Evolutionary conservation across 2,888 invertebrate genomes (phyloP).

Genomic region (Ferrisia virgata): DNA sequence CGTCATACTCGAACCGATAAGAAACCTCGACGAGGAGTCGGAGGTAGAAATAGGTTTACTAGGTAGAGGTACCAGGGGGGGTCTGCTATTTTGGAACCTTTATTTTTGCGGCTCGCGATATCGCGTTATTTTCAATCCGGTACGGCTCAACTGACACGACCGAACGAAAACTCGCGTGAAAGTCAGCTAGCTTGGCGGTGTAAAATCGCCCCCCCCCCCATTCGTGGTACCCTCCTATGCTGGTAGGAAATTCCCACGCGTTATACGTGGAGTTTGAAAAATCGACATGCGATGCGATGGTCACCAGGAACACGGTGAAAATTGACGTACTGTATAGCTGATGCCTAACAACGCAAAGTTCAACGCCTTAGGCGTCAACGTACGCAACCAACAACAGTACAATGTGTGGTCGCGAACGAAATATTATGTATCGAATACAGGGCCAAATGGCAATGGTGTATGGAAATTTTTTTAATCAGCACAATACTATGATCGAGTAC

Average conservation of each 20-base stretch:
- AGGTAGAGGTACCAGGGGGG: no score
- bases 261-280: not conserved
- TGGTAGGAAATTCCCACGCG: not conserved
- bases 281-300: slow-evolving; percentile 12
- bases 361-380: slow-evolving; percentile 12
- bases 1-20: not conserved
- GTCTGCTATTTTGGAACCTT: no score
- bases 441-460: no score
- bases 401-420: not conserved
- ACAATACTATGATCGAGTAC: no score
- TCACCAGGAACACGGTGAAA: slow-evolving; percentile 8
- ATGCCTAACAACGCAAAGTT: slow-evolving; percentile 17
- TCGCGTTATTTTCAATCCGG: no score
- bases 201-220: not conserved
- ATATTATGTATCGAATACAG: no score
- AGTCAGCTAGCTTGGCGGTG: not conserved
- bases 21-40: not conserved
- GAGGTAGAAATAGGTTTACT: not conserved
- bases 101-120: no score
- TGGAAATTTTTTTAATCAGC: no score
- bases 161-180: not conserved
- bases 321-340: slow-evolving; percentile 1
- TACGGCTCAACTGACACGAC: no score
- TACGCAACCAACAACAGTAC: slow-evolving; percentile 1
- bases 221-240: not conserved